These are phyloP conservation scores for Malurus elegans DNA, from an alignment of 2,113 vertebrate genomes.

Conservation along the genomic window DNA sequence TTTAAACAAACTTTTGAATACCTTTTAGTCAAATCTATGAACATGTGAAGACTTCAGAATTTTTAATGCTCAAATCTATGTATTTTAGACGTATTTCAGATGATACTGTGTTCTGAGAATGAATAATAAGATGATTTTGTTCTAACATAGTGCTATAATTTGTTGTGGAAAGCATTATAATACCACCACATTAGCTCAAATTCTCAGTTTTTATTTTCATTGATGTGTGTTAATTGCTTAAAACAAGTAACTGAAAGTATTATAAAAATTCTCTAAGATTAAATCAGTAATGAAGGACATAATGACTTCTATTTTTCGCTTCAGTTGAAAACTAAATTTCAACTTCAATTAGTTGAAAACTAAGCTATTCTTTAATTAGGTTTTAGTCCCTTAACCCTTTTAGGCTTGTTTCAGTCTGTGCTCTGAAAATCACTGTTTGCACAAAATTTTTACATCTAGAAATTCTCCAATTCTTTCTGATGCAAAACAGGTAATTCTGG, in stretches of 20 bases:
- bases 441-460: slow-evolving; percentile 83
- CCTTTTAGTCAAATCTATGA: not conserved
- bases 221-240: not conserved
- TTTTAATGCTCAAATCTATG: not conserved
- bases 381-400: not conserved
- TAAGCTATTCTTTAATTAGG: not conserved
- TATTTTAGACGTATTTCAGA: not conserved
- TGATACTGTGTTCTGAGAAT: not conserved
- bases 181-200: not conserved
- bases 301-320: not conserved
- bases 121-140: not conserved
- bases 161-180: not conserved
- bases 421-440: slow-evolving; percentile 73
- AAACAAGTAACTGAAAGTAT: not conserved
- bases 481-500: slow-evolving; percentile 82
- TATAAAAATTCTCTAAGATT: not conserved
- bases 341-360: slow-evolving; percentile 4
- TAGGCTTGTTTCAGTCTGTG: slow-evolving; percentile 3
- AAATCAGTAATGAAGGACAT: not conserved
- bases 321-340: not conserved
- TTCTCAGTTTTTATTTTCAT: not conserved
- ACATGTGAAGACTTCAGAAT: not conserved
- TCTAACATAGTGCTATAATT: not conserved
- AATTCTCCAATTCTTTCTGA: slow-evolving; percentile 82
- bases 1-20: not conserved